phyloP scores from a whole-genome alignment of 2,113 vertebrate genomes.

The Odobenus rosmarus region DNA sequence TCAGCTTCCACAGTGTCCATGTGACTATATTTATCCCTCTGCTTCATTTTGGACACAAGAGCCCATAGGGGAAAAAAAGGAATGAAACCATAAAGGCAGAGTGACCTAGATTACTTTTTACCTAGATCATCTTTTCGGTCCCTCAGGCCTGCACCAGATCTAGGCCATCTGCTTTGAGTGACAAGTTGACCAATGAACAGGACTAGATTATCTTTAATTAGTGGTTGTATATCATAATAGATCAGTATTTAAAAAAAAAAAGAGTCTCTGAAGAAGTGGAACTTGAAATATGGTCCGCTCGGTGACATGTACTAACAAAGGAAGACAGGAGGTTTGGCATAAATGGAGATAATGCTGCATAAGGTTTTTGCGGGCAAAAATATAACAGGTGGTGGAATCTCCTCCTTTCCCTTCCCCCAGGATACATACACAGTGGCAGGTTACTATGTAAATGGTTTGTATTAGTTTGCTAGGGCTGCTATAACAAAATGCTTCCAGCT shows the following conservation, averaged over 20 bases:
- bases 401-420: not conserved
- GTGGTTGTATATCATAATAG: conserved; percentile 26
- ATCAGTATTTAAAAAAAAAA: not conserved
- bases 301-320: not conserved
- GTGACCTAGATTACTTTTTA: conserved; percentile 73
- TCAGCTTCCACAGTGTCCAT: not conserved
- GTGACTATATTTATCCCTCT: conserved; percentile 58
- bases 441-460: not conserved
- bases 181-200: not conserved
- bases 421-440: not conserved
- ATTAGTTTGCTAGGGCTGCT: not conserved
- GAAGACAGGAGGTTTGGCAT: conserved; percentile 5
- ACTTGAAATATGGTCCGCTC: conserved; percentile 28
- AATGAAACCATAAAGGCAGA: conserved; percentile 47
- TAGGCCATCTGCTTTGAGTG: conserved; percentile 63
- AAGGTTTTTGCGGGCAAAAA: conserved; percentile 16
- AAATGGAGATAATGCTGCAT: not conserved
- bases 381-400: not conserved
- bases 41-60: conserved; percentile 5
- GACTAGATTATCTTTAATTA: conserved; percentile 35
- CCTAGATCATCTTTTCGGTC: conserved; percentile 55
- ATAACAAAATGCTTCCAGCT: not conserved
- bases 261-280: not conserved
- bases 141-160: conserved; percentile 18
- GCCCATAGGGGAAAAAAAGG: conserved; percentile 48